A percentile compares a stretch with the other conserved stretches of the same genome.
Conservation (phyloP, 1,140 invertebrate species). For the Oedothorax gibbosus region DNA sequence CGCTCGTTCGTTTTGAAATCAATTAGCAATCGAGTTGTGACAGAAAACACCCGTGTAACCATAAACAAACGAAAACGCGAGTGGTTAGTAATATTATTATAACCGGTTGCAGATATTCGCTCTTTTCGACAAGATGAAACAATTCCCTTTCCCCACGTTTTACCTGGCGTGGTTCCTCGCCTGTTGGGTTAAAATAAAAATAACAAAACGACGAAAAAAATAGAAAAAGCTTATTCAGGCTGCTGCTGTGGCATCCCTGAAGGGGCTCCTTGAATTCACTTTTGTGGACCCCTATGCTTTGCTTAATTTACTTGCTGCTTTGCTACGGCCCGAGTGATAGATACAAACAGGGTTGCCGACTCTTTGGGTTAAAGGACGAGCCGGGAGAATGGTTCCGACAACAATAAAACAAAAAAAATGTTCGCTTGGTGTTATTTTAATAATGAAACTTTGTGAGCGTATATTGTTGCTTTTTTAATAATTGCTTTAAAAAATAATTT, state of each 20-base stretch:
- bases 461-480: no score
- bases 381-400: slow-evolving; percentile 2
- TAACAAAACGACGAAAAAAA: neutral
- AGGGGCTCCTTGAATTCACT: slow-evolving; percentile 60
- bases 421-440: no score
- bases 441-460: no score
- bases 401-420: neutral
- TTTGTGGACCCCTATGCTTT: slow-evolving; percentile 59
- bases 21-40: slow-evolving; percentile 3
- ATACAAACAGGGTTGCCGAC: slow-evolving; percentile 53
- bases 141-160: slow-evolving; percentile 16
- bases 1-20: neutral
- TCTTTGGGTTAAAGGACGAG: slow-evolving; percentile 43
- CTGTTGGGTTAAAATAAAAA: slow-evolving; percentile 48
- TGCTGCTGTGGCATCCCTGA: slow-evolving; percentile 43
- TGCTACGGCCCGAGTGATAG: slow-evolving; percentile 30
- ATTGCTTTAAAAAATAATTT: no score
- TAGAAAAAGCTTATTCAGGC: slow-evolving; percentile 50
- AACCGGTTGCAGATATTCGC: slow-evolving; percentile 26
- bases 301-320: slow-evolving; percentile 58
- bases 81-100: slow-evolving; percentile 18
- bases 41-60: slow-evolving; percentile 12
- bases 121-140: slow-evolving; percentile 32
- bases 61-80: slow-evolving; percentile 41
- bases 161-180: slow-evolving; percentile 47